These are phyloP conservation scores for Euleptes europaea DNA, from an alignment of 2,113 vertebrate species.

Conservation along the genomic window DNA sequence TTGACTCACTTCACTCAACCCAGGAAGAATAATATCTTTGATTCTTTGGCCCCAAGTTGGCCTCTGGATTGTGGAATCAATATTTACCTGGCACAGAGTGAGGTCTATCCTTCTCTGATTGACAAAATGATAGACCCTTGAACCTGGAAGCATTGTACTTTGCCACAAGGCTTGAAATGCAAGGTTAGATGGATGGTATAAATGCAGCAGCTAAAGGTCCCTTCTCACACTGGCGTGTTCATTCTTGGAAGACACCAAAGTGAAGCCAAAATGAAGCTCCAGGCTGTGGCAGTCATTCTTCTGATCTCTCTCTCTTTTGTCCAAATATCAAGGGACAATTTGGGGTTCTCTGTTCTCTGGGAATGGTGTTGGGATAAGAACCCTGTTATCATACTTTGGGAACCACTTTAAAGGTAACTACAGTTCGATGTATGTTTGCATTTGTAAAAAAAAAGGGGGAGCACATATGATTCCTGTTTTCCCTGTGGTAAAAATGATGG, in stretches of 20 bases:
- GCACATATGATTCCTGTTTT: too few relatives aligned
- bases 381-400: too few relatives aligned
- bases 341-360: not conserved
- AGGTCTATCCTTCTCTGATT: not conserved
- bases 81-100: not conserved
- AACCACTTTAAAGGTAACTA: too few relatives aligned
- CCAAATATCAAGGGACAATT: not conserved
- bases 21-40: too few relatives aligned
- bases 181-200: not conserved
- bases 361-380: too few relatives aligned
- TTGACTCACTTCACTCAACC: too few relatives aligned
- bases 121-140: not conserved
- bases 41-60: not conserved
- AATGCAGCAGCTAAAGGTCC: not conserved
- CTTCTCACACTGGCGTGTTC: not conserved
- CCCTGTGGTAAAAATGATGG: too few relatives aligned
- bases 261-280: constrained; percentile 8
- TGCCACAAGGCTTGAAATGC: not conserved
- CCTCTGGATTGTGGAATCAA: not conserved
- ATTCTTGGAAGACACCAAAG: not conserved
- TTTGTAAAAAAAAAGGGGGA: too few relatives aligned
- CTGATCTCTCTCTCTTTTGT: not conserved
- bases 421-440: too few relatives aligned
- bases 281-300: not conserved
- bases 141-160: not conserved